Conservation (phyloP, 2,888 invertebrate genomes). For the Octodonta nipae region DNA sequence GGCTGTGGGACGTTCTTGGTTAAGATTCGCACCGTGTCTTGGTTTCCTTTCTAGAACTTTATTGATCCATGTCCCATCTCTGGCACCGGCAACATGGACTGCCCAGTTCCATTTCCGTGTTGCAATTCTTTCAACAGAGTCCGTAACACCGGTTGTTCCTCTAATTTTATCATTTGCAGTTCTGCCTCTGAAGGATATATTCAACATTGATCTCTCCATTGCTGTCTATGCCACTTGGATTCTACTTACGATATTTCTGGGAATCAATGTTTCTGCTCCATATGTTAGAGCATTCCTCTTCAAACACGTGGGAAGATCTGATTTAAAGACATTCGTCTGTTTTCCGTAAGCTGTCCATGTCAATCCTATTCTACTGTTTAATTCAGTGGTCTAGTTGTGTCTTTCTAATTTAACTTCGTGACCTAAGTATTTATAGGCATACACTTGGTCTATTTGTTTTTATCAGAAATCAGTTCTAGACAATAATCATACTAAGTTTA, state of each 20-base stretch:
- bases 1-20: too few species aligned
- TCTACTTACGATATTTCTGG: conserved; percentile 1
- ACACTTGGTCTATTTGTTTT: conserved; percentile 1
- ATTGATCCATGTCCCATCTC: not conserved
- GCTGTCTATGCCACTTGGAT: too few species aligned
- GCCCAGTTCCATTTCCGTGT: conserved; percentile 1
- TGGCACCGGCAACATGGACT: not conserved
- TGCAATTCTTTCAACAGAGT: not conserved
- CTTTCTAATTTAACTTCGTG: not conserved
- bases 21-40: not conserved
- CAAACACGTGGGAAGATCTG: not conserved
- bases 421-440: conserved; percentile 1
- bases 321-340: conserved; percentile 1
- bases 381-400: conserved; percentile 2
- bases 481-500: too few species aligned
- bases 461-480: too few species aligned
- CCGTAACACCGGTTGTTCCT: not conserved
- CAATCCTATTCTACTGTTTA: conserved; percentile 1
- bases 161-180: not conserved
- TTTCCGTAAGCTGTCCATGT: conserved; percentile 3
- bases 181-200: conserved; percentile 1
- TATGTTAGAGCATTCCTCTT: not conserved
- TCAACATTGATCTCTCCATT: not conserved
- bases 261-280: not conserved
- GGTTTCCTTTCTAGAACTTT: not conserved